Evolutionary conservation across 2,797 vertebrate genomes (phyloP).

Genomic region (Falco rusticolus): DNA sequence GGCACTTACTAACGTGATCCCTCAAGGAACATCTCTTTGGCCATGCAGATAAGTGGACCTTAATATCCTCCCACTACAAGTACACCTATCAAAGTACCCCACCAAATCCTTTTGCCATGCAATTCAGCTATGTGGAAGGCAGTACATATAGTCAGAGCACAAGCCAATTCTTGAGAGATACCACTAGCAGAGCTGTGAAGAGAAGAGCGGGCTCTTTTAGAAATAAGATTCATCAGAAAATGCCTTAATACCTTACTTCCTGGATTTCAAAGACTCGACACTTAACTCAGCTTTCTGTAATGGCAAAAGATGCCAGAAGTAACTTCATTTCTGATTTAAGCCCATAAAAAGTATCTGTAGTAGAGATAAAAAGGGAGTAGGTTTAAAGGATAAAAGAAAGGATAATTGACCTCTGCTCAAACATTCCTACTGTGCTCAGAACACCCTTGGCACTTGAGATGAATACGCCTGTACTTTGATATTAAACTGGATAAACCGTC

Average conservation of each 20-base stretch:
- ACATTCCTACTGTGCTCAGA: slow-evolving; percentile 29
- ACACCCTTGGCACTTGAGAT: slow-evolving; percentile 36
- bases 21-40: neutral
- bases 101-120: neutral
- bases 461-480: slow-evolving; percentile 35
- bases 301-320: slow-evolving; percentile 33
- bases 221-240: slow-evolving; percentile 18
- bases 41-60: neutral
- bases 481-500: slow-evolving; percentile 42
- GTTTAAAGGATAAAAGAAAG: slow-evolving; percentile 55
- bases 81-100: neutral
- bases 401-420: slow-evolving; percentile 49
- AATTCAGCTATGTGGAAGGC: neutral
- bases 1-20: neutral
- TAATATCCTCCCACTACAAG: neutral
- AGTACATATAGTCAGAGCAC: rapidly evolving
- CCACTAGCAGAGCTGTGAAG: neutral
- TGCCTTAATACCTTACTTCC: neutral
- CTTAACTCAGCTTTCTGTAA: slow-evolving; percentile 4
- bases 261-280: slow-evolving; percentile 5
- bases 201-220: neutral
- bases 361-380: slow-evolving; percentile 34
- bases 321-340: slow-evolving; percentile 33
- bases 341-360: slow-evolving; percentile 2
- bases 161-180: neutral